Base-by-base conservation (phyloP, 2,888 invertebrate species). In the Chironomus riparius region DNA sequence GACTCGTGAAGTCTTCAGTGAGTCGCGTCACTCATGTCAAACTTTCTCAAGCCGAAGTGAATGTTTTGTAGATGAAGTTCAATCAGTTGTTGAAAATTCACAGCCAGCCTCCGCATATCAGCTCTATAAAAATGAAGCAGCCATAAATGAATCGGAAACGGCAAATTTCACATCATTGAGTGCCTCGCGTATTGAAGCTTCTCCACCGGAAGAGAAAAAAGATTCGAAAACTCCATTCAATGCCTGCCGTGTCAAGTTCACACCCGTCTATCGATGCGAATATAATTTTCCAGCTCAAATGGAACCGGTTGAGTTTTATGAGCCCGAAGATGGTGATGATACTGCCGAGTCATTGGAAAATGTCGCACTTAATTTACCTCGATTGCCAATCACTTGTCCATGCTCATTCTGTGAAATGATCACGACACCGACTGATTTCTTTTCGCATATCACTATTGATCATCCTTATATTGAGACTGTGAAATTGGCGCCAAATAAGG, bases 361-460 rank as follows among this genome's bases (percentile, higher is more conserved):
- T 38, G 38, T 38, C 38, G 38, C 38, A 38, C 38, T 69, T 69
- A 47, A n/a, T 38, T 47, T 74, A 13, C 22, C 68, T 3, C 62
- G 74, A 68, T 22, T 65, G 10, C 74, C 74, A 6, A 38, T 74
- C 6, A 21, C 21, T 3, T 74, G 74, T 68, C 74, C 65, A 10
- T 68, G 65, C 10, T 47, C 74, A 6, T n/a, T 38, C 10, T 74
- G 74, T 18, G 65, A n/a, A 6, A 13, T n/a, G 10, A 13, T 21
- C 7, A 68, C 21, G 10, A 47, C 68, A 2, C 74, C 65, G 13
- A 68, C 74, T 3, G 74, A 74, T 24, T 74, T 74, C 21, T 74
- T 48, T 50, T 68, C 65, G 12, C 74, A 74, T 21, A 68, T 74
- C 0, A 22, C 65, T 0, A 68, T 74, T 7, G 74, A 74, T 68